Base-by-base conservation (phyloP, 35 echinoderm and acorn worm genomes). In the Antedon bifida region DNA sequence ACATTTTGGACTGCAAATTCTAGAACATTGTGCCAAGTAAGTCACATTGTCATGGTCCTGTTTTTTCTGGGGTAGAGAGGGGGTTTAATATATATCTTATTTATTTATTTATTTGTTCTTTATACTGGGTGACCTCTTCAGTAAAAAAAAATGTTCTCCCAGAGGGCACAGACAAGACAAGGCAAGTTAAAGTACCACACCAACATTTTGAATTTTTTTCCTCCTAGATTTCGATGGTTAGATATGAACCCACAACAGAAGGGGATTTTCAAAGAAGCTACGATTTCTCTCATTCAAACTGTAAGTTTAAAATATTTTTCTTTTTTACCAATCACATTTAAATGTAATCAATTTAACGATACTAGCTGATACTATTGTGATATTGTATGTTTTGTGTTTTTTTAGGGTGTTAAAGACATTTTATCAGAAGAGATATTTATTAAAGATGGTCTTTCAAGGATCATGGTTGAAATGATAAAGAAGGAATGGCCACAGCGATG, bases 391-490 rank as follows among this genome's bases (percentile, higher is more conserved):
- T 34, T 84, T 31, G 12, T 36, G 28, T 39, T 86, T 39, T 46
- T 19, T 0, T 85, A 97, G 94, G 90, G 88, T 19, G 90, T 85
- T 5, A 31, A 76, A 17, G 30, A 85, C 83, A 86, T 97, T 35
- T 78, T 97, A 16, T 34, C 87, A 30, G 90, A 92, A 39, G 78
- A 87, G 28, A 85, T 39, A 5, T 97, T 87, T 73, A 92, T 97
- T 31, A 97, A 97, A 36, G 94, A 97, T 85, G 94, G 94, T 14
- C 86, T 90, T 33, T 85, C 88, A 45, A 92, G 88, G 51, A 92
- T 97, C 34, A 78, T 97, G 75, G 94, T 97, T 64, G 94, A 97
- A 83, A 92, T 97, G 94, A 84, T 97, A 32, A 97, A 97, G 77
- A 84, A 91, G 77, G 94, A 97, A 75, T 97, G 90, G 90, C 94